Conservation (phyloP, 2,888 invertebrate species). For the Euclidia mi region DNA sequence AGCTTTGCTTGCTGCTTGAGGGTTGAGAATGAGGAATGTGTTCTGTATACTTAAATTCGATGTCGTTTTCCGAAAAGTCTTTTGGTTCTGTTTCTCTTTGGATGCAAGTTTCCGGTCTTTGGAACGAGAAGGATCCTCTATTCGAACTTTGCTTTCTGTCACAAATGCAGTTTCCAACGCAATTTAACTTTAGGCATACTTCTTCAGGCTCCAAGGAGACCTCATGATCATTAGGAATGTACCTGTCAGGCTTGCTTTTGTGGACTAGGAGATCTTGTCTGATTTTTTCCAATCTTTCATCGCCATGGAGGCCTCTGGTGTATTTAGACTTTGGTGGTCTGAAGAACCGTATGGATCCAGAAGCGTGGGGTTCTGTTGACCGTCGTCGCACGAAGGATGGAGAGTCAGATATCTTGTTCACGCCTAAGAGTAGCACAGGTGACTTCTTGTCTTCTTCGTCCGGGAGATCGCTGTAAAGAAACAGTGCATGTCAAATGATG, state of each 20-base stretch:
- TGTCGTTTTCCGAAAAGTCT: slow-evolving; percentile 83
- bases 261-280: slow-evolving; percentile 83
- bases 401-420: slow-evolving; percentile 89
- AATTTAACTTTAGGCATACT: slow-evolving; percentile 77
- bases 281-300: slow-evolving; percentile 84
- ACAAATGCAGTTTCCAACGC: slow-evolving; percentile 82
- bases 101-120: slow-evolving; percentile 77
- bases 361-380: slow-evolving; percentile 76
- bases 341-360: slow-evolving; percentile 83
- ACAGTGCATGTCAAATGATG: slow-evolving; percentile 41
- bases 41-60: slow-evolving; percentile 86
- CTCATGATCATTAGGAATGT: slow-evolving; percentile 82
- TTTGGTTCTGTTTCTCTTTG: slow-evolving; percentile 72
- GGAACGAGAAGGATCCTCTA: slow-evolving; percentile 84
- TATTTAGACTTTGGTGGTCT: slow-evolving; percentile 85
- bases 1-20: slow-evolving; percentile 83
- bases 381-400: slow-evolving; percentile 80
- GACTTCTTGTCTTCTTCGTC: slow-evolving; percentile 90
- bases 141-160: slow-evolving; percentile 80
- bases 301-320: slow-evolving; percentile 83
- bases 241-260: slow-evolving; percentile 81
- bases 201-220: slow-evolving; percentile 76
- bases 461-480: slow-evolving; percentile 90
- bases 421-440: slow-evolving; percentile 90
- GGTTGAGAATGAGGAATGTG: slow-evolving; percentile 83